Conservation (phyloP, 2,113 vertebrate species). For the Actenoides lindsayi region DNA sequence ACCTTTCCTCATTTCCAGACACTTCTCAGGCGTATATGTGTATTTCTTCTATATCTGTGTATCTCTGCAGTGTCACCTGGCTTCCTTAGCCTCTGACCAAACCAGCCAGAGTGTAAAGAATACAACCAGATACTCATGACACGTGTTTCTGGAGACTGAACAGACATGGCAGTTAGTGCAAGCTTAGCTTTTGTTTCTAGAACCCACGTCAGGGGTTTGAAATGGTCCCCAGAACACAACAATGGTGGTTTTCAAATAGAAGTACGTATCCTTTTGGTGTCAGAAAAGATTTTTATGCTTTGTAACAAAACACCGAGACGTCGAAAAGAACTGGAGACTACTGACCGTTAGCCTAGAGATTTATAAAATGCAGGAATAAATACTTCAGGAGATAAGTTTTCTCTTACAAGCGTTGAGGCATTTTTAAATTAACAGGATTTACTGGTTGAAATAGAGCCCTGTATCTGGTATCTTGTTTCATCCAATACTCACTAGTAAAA, state of each 20-base stretch:
- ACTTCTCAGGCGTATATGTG: accelerated
- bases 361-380: conserved; percentile 29
- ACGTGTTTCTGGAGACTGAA: not conserved
- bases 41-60: not conserved
- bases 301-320: not conserved
- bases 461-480: conserved; percentile 14
- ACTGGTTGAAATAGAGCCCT: not conserved
- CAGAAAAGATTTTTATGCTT: not conserved
- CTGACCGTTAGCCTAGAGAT: not conserved
- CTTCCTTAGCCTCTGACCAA: not conserved
- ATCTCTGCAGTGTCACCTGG: not conserved
- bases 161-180: not conserved
- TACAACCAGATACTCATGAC: accelerated
- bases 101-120: not conserved
- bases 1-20: not conserved
- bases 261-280: not conserved
- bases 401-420: not conserved
- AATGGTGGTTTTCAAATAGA: not conserved
- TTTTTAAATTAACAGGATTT: conserved; percentile 42
- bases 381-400: conserved; percentile 5
- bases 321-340: not conserved
- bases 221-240: not conserved
- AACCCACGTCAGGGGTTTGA: not conserved
- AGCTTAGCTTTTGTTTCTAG: not conserved
- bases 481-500: conserved; percentile 18